Base-by-base conservation (phyloP, 1,140 invertebrate species). In the Dryas iulia region DNA sequence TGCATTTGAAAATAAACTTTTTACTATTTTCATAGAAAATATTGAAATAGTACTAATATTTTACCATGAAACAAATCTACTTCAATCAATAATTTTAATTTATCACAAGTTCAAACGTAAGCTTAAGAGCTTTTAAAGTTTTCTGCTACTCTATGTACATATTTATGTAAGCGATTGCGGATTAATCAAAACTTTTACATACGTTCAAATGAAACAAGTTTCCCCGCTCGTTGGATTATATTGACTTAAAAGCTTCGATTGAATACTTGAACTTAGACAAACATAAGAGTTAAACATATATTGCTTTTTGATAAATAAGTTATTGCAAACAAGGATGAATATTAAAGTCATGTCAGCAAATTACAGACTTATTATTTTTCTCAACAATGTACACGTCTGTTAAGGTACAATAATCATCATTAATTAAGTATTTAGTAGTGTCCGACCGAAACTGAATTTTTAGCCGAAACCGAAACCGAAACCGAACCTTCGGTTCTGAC, bases 141-240 rank as follows among this genome's bases (percentile, higher is more conserved):
- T 47, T 47, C 39, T 47, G 39, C 39, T 47, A 18, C 33, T 39
- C 33, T 39, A 47, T 47, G n/a, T 18, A 47, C 39, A 47, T 21
- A 47, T 47, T 47, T 47, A 73, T 47, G 14, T 47, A 47, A 47
- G 39, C 14, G 14, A 47, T 47, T 47, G 39, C 39, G 71, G 56
- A 69, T 78, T 78, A 78, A 71, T 71, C 60, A 68, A 52, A 67
- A 73, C 56, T 64, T 47, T 71, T 53, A 68, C 64, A 59, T 61
- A 53, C 63, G 52, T 76, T 76, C 66, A 70, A 74, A 76, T 72
- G 66, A 73, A 66, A 69, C 63, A 71, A 78, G 66, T 73, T 76
- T 62, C 67, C 30, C 18, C 64, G 71, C 54, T 66, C 64, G 66
- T 59, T 73, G 63, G 63, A 66, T 72, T 73, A 72, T 69, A 77